Base-by-base conservation (phyloP, 2,888 invertebrate species). In the Sturmia bella region DNA sequence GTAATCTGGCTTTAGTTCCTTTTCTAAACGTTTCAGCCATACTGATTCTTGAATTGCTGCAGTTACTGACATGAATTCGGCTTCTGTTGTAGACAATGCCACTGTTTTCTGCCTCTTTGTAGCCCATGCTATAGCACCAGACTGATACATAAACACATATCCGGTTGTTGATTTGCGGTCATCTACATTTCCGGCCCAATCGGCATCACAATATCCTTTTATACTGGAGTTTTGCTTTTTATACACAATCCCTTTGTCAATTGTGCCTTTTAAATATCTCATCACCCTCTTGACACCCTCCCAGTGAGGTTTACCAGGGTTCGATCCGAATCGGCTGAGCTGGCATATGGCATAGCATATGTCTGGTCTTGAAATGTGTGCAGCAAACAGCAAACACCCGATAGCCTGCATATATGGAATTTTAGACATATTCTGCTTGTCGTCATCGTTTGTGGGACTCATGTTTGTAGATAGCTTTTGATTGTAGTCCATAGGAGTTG, bases 31-130 rank as follows among this genome's bases (percentile, higher is more conserved):
- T 52, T 80, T 66, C n/a, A 79, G 57, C 79, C 73, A 79, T 11
- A 74, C 19, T 1, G 45, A 63, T 59, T 79, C 73, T 37, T 79
- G 68, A 13, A 79, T 79, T 12, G 68, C 77, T 3, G 69, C 63
- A 39, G 48, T 56, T 70, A 63, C 21, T 12, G 56, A 12, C 69
- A 69, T 56, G 9, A 37, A 15, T 27, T 48, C 41, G 13, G 59
- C 41, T n/a, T n/a, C n/a, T n/a, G n/a, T n/a, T n/a, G n/a, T n/a
- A n/a, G n/a, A n/a, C n/a, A n/a, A n/a, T n/a, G 7, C 19, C 27
- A 27, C 27, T 0, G 19, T 6, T 52, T n/a, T 24, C 12, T 24
- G 52, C 24, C 6, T 9, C 13, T 19, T 48, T 19, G 12, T 7
- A 4, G 27, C 27, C 27, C 27, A 27, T 4, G 27, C 3, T 48